Conservation (phyloP, 1,140 invertebrate species). For the Macrotrachela quadricornifera region DNA sequence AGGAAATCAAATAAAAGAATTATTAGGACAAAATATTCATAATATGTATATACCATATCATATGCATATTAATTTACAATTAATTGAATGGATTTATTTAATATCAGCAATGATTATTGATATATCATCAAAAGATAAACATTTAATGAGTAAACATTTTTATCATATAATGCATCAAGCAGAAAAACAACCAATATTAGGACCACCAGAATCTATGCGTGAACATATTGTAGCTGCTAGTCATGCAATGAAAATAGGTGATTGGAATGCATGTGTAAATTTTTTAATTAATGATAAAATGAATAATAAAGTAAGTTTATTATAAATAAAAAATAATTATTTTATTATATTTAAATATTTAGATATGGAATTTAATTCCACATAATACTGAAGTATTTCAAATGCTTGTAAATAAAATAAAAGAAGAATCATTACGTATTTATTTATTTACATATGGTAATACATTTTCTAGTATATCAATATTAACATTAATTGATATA, state of each 20-base stretch:
- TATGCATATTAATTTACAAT: conserved; percentile 96
- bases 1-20: conserved; percentile 82
- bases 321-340: no score
- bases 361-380: conserved; percentile 73
- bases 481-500: conserved; percentile 63
- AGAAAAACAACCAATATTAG: conserved; percentile 77
- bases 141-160: conserved; percentile 97
- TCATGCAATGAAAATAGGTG: conserved; percentile 89
- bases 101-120: conserved; percentile 96
- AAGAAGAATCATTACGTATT: conserved; percentile 83
- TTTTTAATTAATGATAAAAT: conserved; percentile 98
- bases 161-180: conserved; percentile 88
- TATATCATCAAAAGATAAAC: conserved; percentile 76
- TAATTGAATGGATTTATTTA: conserved; percentile 92
- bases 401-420: conserved; percentile 77
- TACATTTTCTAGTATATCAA: conserved; percentile 85
- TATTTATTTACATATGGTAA: conserved; percentile 94
- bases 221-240: conserved; percentile 89
- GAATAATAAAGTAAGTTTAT: conserved; percentile 64
- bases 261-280: conserved; percentile 79
- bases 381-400: conserved; percentile 71
- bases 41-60: conserved; percentile 99
- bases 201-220: conserved; percentile 95
- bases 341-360: no score
- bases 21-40: conserved; percentile 90